Evolutionary conservation across 2,888 invertebrate genomes (phyloP), one percentile per base, ranked within the genome.

Genomic region (Oscheius sp.): DNA sequence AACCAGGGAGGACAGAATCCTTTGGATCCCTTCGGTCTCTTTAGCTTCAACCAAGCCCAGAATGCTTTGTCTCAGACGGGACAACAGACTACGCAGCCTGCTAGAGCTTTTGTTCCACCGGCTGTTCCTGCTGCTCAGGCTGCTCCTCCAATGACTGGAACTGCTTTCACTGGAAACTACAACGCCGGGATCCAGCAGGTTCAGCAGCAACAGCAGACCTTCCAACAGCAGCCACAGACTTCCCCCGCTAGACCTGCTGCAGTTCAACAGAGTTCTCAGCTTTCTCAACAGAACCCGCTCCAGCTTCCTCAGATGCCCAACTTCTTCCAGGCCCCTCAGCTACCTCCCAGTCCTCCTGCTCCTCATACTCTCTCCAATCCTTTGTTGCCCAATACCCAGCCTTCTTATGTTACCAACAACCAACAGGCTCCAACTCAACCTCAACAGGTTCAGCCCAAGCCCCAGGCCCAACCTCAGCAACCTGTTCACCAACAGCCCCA

Each of bases 1-100:
- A 65, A 32, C 3, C 29, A 57, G 57, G 57, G 21, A 33, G 58
- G 70, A 29, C 48, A 47, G 37, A 70, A 58, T 47, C 55, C 71
- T n/a, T 50, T 75, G 21, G 75, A 75, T 35, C 70, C 71, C 10
- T 53, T 71, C 13, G 66, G 59, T 13, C 55, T 74, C 7, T 74
- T 74, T 60, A 74, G 59, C 48, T 53, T 68, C n/a, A 37, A 37
- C 32, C 42, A 42, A 7, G 70, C 68, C 10, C 71, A 57, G 32
- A 68, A 70, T 48, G 35, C 4, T 32, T 66, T 66, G 35, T 29
- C 62, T n/a, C 73, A 66, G 11, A 63, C 53, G 2, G 63, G 63
- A 13, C 63, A 51, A 21, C 62, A 62, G 29, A 59, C 57, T 3
- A 65, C 73, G 11, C 73, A 71, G 50, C 53, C 71, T 60, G 33